A percentile compares a stretch with the other conserved stretches of the same genome.
Conservation (phyloP, 2,113 vertebrate genomes). For the Eulemur macaco region DNA sequence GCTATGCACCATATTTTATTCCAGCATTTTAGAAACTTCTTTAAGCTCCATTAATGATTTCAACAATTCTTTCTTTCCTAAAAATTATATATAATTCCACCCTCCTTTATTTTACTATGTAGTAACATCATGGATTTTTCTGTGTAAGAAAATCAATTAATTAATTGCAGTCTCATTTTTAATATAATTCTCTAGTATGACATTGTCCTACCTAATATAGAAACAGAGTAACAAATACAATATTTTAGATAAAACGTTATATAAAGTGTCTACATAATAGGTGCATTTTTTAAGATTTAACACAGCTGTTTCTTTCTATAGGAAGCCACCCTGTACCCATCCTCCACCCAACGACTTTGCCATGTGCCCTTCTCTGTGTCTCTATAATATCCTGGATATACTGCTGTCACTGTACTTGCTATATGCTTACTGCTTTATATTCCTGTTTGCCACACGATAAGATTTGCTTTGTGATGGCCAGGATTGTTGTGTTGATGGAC, state of each 20-base stretch:
- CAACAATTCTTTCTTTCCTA: not conserved
- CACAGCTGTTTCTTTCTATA: not conserved
- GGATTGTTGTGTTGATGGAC: not conserved
- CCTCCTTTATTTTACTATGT: not conserved
- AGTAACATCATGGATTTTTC: not conserved
- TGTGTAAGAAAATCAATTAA: not conserved
- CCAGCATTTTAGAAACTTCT: not conserved
- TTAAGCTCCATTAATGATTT: not conserved
- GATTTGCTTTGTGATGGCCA: not conserved
- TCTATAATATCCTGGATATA: not conserved
- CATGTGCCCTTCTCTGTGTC: not conserved
- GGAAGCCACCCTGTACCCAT: not conserved
- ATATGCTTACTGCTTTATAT: not conserved
- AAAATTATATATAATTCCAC: not conserved
- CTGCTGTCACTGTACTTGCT: not conserved
- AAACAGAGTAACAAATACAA: not conserved
- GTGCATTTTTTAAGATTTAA: not conserved
- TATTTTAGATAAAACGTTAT: not conserved
- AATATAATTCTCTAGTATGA: not conserved
- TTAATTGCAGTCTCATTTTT: not conserved
- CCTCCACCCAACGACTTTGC: not conserved
- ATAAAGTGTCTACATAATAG: fast-evolving
- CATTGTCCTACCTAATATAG: not conserved
- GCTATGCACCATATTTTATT: not conserved
- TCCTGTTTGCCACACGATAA: not conserved